phyloP scores from a whole-genome alignment of 92 coral and sea anemone species.

The Porites divaricata region DNA sequence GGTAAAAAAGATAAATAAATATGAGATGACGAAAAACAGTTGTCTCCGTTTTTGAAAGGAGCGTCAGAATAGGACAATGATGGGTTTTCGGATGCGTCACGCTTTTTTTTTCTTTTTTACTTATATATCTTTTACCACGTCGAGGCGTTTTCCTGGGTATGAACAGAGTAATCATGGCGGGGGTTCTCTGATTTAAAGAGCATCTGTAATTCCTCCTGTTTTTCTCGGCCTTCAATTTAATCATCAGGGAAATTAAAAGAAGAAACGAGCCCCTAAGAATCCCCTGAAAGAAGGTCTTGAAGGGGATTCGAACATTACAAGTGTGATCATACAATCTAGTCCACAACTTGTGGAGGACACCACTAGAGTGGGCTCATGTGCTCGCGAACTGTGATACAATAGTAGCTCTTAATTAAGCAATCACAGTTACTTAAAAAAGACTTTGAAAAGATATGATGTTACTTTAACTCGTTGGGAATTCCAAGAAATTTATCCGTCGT shows the following conservation, averaged over 20 bases:
- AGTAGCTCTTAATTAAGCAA: too few species aligned
- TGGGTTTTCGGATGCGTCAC: neutral
- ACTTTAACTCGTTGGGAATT: too few species aligned
- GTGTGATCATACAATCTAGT: too few species aligned
- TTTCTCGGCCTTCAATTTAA: neutral
- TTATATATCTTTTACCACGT: neutral
- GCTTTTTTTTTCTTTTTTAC: neutral
- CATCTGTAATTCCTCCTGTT: conserved; percentile 11
- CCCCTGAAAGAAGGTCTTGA: too few species aligned
- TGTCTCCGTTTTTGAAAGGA: neutral
- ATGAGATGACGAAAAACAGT: neutral
- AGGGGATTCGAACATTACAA: too few species aligned
- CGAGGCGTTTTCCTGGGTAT: neutral
- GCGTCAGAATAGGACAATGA: neutral
- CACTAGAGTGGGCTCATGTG: too few species aligned
- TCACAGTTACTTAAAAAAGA: too few species aligned
- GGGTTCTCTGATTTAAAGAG: neutral
- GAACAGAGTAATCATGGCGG: neutral
- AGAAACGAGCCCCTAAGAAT: neutral
- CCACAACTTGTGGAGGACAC: too few species aligned
- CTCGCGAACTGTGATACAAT: too few species aligned
- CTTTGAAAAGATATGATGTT: too few species aligned
- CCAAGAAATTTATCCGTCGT: too few species aligned
- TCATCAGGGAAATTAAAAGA: neutral
- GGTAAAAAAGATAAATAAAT: neutral